Evolutionary conservation across 2,888 invertebrate species (phyloP), one percentile per base, ranked within the genome.

Genomic region (Boloria selene): DNA sequence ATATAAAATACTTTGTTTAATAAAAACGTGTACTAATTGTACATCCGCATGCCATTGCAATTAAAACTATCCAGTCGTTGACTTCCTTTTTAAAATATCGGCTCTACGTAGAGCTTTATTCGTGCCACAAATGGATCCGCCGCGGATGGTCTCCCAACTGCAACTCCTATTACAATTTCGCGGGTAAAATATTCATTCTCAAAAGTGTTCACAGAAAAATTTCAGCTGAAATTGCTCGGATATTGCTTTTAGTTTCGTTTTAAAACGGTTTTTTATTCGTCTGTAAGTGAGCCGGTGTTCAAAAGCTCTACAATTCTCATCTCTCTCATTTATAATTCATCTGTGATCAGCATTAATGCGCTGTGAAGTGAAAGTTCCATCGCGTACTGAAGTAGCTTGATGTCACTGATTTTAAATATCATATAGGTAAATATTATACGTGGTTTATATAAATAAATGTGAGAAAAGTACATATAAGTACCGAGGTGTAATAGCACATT

Each of bases 201-300:
- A 38, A 59, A 58, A 59, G 49, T 59, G 7, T 59, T 50, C 59
- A 17, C 49, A 13, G 49, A 38, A 49, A 59, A 38, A 38, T 59
- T 59, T 49, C 47, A 59, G 49, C 31, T 50, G 59, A 38, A 59
- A 59, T 59, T 59, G 59, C 59, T 49, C 49, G 59, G 59, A 59
- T 59, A 59, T 59, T 59, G 59, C 59, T 59, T 59, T 59, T 59
- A 59, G 59, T 59, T 50, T 50, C 49, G 49, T 59, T 59, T 59
- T 16, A 18, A 50, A 47, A 56, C 45, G 13, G 31, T 49, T 59
- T 59, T 49, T 59, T 49, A 38, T 49, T 38, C 17, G 49, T 56
- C 45, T n/a, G 44, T 31, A 59, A 59, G 49, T 59, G 59, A 59
- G 31, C 31, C 47, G 31, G 4, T 49, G 31, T 59, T 18, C 59